These are phyloP conservation scores for Macrophya annulata DNA, from an alignment of 2,888 invertebrate genomes.

Conservation along the genomic window DNA sequence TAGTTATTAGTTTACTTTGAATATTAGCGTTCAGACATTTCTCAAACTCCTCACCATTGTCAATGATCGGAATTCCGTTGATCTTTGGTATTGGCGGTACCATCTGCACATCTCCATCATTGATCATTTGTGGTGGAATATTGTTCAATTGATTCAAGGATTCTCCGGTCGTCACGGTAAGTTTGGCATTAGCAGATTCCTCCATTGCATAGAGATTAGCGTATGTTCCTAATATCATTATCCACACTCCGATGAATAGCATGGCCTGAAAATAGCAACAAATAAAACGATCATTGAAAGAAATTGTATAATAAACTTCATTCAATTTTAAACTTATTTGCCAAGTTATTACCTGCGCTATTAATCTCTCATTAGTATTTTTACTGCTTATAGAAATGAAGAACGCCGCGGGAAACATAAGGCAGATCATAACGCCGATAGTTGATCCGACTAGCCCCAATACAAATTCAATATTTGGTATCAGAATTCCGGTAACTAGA, in stretches of 20 bases:
- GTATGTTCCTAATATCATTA: slow-evolving; percentile 95
- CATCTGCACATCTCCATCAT: slow-evolving; percentile 65
- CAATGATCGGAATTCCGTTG: slow-evolving; percentile 62
- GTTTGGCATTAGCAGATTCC: slow-evolving; percentile 79
- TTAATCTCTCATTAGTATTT: slow-evolving; percentile 90
- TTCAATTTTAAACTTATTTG: neutral
- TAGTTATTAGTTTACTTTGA: slow-evolving; percentile 4
- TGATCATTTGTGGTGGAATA: slow-evolving; percentile 69
- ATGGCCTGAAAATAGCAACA: slow-evolving; percentile 83
- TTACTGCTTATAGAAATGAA: slow-evolving; percentile 93
- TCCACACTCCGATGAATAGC: slow-evolving; percentile 90
- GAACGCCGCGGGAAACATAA: slow-evolving; percentile 95
- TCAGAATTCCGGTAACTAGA: slow-evolving; percentile 90
- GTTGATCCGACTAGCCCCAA: slow-evolving; percentile 97
- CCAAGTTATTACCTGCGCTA: slow-evolving; percentile 87
- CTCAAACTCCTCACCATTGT: slow-evolving; percentile 62
- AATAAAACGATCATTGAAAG: neutral
- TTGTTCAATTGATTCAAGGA: slow-evolving; percentile 72
- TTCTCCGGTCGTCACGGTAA: slow-evolving; percentile 68
- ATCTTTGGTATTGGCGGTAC: slow-evolving; percentile 63
- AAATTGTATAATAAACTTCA: neutral
- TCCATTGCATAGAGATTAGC: slow-evolving; percentile 92
- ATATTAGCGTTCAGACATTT: slow-evolving; percentile 40
- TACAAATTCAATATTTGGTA: slow-evolving; percentile 97
- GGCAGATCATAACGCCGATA: slow-evolving; percentile 95